Percentiles rank a stretch among this genome's conserved stretches.
Evolutionary conservation across 2,888 invertebrate genomes (phyloP).

Genomic region (Chrysina gloriosa): DNA sequence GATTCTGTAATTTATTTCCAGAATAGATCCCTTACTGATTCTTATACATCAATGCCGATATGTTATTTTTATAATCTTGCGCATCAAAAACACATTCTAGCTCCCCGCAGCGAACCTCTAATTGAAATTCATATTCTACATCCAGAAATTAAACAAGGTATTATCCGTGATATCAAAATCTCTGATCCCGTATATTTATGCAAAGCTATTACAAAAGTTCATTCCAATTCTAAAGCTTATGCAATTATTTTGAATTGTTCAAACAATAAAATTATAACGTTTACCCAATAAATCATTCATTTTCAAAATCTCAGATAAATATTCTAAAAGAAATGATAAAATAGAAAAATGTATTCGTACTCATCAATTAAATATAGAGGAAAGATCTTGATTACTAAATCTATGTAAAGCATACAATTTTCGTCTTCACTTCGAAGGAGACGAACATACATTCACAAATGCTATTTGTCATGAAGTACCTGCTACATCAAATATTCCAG

Average conservation of each 20-base stretch:
- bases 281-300: no score
- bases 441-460: slow-evolving; percentile 26
- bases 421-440: slow-evolving; percentile 38
- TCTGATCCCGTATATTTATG: slow-evolving; percentile 44
- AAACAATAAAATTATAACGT: no score
- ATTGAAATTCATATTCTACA: slow-evolving; percentile 46
- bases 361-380: slow-evolving; percentile 28
- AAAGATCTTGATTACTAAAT: slow-evolving; percentile 3
- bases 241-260: slow-evolving; percentile 42
- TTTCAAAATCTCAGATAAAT: background rate
- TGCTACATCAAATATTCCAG: background rate
- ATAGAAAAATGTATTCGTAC: background rate
- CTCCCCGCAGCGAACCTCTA: slow-evolving; percentile 44
- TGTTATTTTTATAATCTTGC: no score
- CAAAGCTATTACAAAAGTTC: slow-evolving; percentile 43
- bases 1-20: background rate
- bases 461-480: slow-evolving; percentile 11
- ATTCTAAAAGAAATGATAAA: background rate
- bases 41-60: slow-evolving; percentile 17
- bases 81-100: slow-evolving; percentile 39
- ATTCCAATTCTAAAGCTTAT: slow-evolving; percentile 41
- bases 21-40: background rate
- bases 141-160: slow-evolving; percentile 45
- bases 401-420: slow-evolving; percentile 7
- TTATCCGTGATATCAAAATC: slow-evolving; percentile 42